These are phyloP conservation scores for Dendroctonus ponderosae DNA, from an alignment of 1,140 invertebrate genomes.

Conservation along the genomic window DNA sequence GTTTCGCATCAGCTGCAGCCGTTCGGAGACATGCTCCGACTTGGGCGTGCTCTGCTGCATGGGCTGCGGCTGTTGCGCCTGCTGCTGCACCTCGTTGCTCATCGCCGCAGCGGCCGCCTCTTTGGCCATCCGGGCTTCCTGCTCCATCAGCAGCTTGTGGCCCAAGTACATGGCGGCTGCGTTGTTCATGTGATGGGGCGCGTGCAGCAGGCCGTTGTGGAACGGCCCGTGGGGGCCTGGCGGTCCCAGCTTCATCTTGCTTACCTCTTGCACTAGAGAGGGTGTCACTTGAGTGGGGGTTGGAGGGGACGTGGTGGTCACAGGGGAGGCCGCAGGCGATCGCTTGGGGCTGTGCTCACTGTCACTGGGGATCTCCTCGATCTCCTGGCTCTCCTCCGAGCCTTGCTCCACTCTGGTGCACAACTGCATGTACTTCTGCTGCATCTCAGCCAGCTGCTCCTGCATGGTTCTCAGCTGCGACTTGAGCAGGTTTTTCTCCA, in stretches of 20 bases:
- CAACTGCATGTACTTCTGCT: conserved; percentile 84
- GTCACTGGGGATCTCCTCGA: conserved; percentile 70
- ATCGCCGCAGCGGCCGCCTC: conserved; percentile 58
- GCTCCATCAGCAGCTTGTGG: conserved; percentile 73
- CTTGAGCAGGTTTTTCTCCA: conserved; percentile 81
- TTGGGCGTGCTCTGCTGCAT: conserved; percentile 52
- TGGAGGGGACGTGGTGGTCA: conserved; percentile 56
- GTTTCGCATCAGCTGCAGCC: conserved; percentile 64
- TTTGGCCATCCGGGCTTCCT: conserved; percentile 69
- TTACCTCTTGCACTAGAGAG: conserved; percentile 67
- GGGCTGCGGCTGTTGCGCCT: conserved; percentile 52
- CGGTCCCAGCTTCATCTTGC: conserved; percentile 68
- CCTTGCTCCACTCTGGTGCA: conserved; percentile 80
- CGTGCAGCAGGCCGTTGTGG: conserved; percentile 53
- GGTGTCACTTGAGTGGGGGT: conserved; percentile 58
- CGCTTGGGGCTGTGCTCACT: conserved; percentile 59
- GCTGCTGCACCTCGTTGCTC: conserved; percentile 50
- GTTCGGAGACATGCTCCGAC: conserved; percentile 57
- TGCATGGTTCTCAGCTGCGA: conserved; percentile 83
- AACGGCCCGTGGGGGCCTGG: conserved; percentile 48
- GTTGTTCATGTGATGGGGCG: conserved; percentile 60
- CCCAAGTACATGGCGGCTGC: conserved; percentile 75
- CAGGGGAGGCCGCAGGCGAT: conserved; percentile 60
- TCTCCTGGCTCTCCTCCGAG: conserved; percentile 66
- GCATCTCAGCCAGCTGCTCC: conserved; percentile 85